phyloP scores from a whole-genome alignment of 2,113 vertebrate genomes.

The Athene cunicularia region DNA sequence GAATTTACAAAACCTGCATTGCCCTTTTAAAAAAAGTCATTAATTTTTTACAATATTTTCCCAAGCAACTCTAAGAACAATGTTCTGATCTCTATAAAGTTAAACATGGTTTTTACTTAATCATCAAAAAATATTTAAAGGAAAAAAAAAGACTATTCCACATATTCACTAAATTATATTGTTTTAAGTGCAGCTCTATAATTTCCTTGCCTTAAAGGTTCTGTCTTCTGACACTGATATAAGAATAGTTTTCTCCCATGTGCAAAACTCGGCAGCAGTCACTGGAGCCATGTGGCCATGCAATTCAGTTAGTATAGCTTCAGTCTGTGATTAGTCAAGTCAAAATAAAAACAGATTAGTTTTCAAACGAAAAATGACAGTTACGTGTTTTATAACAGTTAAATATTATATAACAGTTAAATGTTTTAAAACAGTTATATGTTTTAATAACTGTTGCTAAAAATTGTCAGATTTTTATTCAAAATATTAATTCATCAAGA shows the following conservation, averaged over 20 bases:
- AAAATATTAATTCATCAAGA: not conserved
- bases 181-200: not conserved
- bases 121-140: not conserved
- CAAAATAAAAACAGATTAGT: not conserved
- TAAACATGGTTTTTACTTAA: not conserved
- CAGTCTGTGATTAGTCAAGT: constrained; percentile 36
- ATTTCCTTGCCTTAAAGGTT: constrained; percentile 81
- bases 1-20: not conserved
- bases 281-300: constrained; percentile 79
- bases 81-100: not conserved
- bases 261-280: constrained; percentile 86
- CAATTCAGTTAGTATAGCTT: constrained; percentile 66
- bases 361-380: not conserved
- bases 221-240: constrained; percentile 89
- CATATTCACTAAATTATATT: not conserved
- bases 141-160: not conserved
- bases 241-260: constrained; percentile 77
- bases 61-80: not conserved
- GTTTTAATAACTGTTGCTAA: not conserved
- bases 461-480: not conserved
- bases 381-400: not conserved
- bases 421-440: not conserved
- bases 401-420: too few species aligned
- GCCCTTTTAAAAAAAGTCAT: not conserved
- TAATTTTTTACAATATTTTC: not conserved